Base-by-base conservation (phyloP, 2,113 vertebrate genomes). In the Ophiodon elongatus region DNA sequence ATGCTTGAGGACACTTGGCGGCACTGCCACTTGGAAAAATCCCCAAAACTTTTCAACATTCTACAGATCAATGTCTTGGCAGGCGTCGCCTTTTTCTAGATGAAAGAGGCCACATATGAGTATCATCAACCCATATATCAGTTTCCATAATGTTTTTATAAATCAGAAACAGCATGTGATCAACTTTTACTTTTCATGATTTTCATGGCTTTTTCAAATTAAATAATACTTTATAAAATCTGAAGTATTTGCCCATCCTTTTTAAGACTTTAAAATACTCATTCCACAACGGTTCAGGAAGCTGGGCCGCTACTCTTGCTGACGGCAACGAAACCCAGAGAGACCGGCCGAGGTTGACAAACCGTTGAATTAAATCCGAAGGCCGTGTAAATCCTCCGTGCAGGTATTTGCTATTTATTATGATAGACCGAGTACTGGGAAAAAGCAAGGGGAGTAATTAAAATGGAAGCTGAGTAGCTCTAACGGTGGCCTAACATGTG, bases 401-500 rank as follows among this genome's bases (percentile, higher is more conserved):
- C 70, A 82, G 68, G 73, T 79, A 54, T 79, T 75, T 76, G 14
- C 56, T 63, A 11, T 89, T 85, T 57, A 76, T 57, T 50, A 73
- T 76, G 67, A 90, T 43, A 72, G 85, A 86, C 59, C 14, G 33
- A 52, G 74, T 13, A 60, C 41, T 67, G 41, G 66, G 57, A 76
- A 65, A n/a, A 29, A 4, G 59, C 31, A n/a, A 29, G 10, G 52
- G 23, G 27, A 86, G 68, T 85, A 83, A 93, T 93, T 93, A 87
- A 91, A 83, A 89, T 56, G 78, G 74, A 80, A 72, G 66, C 27
- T 23, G 73, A 77, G 57, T 56, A 14, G 52, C 68, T 73, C 17
- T 8, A 29, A 74, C 71, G 4, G 35, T 79, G 82, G 76, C 86
- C 86, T 88, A 80, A 89, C 78, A 87, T 41, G 76, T 50, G 29